A percentile compares a stretch with the other conserved stretches of the same genome.
phyloP scores from a whole-genome alignment of 2,888 invertebrate genomes.

The Blastobasis adustella region DNA sequence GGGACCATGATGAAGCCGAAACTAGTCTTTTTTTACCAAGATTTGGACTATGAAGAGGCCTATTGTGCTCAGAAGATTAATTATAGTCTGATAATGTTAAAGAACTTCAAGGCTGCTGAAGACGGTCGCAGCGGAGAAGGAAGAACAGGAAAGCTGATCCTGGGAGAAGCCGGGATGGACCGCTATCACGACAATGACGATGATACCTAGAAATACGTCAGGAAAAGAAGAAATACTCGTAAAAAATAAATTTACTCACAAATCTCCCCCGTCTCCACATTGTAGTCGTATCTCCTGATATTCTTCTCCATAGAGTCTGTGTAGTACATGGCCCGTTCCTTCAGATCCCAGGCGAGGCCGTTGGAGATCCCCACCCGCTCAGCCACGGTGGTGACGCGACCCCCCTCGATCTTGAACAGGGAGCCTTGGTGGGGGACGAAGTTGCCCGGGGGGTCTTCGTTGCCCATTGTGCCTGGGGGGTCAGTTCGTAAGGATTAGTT shows the following conservation, averaged over 20 bases:
- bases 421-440: constrained; percentile 53
- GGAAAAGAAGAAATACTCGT: neutral
- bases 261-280: constrained; percentile 78
- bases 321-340: constrained; percentile 81
- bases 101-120: no score
- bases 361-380: constrained; percentile 79
- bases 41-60: no score
- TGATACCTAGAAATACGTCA: neutral
- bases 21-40: no score
- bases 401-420: constrained; percentile 54
- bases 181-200: neutral
- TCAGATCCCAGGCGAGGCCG: constrained; percentile 84
- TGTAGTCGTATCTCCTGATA: constrained; percentile 82
- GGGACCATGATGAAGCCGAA: no score
- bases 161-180: no score
- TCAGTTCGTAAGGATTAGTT: no score
- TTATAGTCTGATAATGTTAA: no score
- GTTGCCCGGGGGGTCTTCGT: constrained; percentile 52
- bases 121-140: no score
- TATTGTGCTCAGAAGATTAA: no score
- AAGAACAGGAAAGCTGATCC: no score
- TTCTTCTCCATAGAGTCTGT: constrained; percentile 79
- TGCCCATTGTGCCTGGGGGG: constrained; percentile 72
- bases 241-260: constrained; percentile 52
- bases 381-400: constrained; percentile 27